Evolutionary conservation across 2,888 invertebrate species (phyloP).

Genomic region (Dicyrtoma fusca): DNA sequence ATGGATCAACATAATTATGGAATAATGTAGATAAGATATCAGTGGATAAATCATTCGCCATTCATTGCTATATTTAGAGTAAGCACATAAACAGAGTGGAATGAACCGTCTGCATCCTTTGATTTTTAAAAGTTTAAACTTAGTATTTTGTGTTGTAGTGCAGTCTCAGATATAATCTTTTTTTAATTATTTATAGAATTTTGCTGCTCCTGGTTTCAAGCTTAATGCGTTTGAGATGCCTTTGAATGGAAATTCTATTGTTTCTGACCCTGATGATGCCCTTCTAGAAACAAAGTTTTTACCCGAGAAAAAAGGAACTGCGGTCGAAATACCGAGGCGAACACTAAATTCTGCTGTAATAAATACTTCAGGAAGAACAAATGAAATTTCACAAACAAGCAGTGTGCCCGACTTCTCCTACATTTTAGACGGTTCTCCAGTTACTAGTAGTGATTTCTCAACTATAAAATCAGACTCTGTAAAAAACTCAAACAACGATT

Average conservation of each 20-base stretch:
- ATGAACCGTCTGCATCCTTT: no score
- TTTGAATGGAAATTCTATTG: constrained; percentile 37
- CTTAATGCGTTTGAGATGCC: constrained; percentile 38
- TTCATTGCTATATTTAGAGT: no score
- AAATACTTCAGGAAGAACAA: not conserved
- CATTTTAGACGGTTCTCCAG: constrained; percentile 50
- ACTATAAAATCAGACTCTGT: not conserved
- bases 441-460: constrained; percentile 48
- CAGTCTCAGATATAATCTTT: not conserved
- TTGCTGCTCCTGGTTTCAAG: constrained; percentile 11
- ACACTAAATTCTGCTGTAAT: not conserved
- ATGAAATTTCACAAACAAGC: not conserved
- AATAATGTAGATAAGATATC: no score
- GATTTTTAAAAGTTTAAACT: no score
- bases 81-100: no score
- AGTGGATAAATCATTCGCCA: no score
- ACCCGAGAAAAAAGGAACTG: constrained; percentile 15
- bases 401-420: constrained; percentile 51
- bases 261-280: constrained; percentile 22
- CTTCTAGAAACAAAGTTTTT: constrained; percentile 16
- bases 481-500: not conserved
- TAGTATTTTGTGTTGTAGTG: no score
- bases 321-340: constrained; percentile 24
- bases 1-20: no score
- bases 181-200: constrained; percentile 2